Conservation (phyloP, 2,797 vertebrate species). For the Hipposideros larvatus region DNA sequence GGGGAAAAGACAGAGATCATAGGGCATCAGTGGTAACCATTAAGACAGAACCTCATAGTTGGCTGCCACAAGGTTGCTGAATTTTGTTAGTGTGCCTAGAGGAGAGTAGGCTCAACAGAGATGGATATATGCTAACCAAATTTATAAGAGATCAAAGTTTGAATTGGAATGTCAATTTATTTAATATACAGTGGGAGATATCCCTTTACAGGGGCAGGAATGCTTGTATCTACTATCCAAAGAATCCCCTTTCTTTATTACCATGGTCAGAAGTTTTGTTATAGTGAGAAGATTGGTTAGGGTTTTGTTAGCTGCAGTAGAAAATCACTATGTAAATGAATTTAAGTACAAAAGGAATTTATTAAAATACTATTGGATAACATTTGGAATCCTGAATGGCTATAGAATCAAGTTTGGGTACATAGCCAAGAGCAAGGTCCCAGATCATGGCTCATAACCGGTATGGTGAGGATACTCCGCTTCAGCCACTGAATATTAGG, state of each 20-base stretch:
- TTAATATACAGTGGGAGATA: background rate
- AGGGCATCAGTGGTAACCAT: background rate
- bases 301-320: background rate
- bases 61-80: background rate
- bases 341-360: background rate
- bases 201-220: background rate
- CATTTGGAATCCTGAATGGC: background rate
- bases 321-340: background rate
- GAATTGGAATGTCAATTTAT: background rate
- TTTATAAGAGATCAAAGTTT: background rate
- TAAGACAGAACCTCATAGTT: background rate
- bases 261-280: background rate
- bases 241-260: background rate
- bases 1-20: background rate
- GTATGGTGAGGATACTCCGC: background rate
- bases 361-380: constrained; percentile 32
- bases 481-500: background rate
- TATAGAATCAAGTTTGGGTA: background rate
- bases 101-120: background rate
- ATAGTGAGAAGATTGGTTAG: background rate
- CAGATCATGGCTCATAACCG: background rate
- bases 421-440: background rate
- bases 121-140: background rate
- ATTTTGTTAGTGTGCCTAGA: background rate
- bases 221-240: background rate